Base-by-base conservation (phyloP, 2,797 vertebrate genomes). In the Pseudochaenichthys georgianus region DNA sequence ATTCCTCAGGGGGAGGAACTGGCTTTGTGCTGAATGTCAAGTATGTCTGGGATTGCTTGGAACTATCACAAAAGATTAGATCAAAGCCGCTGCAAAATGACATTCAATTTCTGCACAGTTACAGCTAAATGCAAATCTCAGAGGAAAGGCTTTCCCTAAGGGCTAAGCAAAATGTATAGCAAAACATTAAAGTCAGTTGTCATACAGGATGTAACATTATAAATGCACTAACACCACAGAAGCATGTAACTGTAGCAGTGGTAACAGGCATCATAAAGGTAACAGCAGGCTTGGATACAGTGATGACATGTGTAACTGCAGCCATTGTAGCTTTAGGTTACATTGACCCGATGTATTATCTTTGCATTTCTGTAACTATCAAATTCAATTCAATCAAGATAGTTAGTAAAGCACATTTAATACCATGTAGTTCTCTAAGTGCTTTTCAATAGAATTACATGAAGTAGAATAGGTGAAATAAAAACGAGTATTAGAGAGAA, bases 11-110 rank as follows among this genome's bases (percentile, higher is more conserved):
- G 64, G 64, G 61, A 83, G 71, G 61, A 64, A 68, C 62, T 66
- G 62, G 69, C 83, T 89, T 79, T 87, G 81, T 89, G 73, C 73
- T 81, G 86, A 89, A 88, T 83, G 84, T 89, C 86, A 90, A 82
- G 68, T 83, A 79, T 83, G 83, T 79, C 75, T 73, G 81, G 67
- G 83, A 78, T 54, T 66, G 41, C 64, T 67, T 61, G 64, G 28
- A 81, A 64, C n/a, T 31, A 52, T 72, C 57, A 52, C 59, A 46
- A 45, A 59, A 42, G 16, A 53, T 38, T 66, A 53, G 63, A 82
- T 86, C 75, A 65, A 84, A 87, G 72, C 46, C 41, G 31, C 38
- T 48, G n/a, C 60, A 13, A 63, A 62, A 63, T 60, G 46, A 54
- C 57, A 51, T 72, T 75, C 38, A 75, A 12, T 75, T 21, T 67